Evolutionary conservation across 2,113 vertebrate genomes (phyloP), one percentile per base, ranked within the genome.

Genomic region (Pipra filicauda): DNA sequence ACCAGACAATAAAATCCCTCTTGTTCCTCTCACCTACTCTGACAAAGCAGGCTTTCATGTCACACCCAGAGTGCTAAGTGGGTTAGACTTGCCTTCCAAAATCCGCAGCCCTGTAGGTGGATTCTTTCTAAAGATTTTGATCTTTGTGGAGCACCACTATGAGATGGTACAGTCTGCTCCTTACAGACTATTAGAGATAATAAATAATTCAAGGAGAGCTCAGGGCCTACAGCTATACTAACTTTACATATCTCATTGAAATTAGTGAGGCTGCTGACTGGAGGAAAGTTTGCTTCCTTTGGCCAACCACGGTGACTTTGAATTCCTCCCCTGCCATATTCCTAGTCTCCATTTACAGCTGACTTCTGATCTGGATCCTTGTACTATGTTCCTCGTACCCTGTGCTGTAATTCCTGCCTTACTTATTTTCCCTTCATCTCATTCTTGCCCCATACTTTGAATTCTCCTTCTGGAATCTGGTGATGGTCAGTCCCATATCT

Each of bases 71-170:
- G 70, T 6, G 2, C 46, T 58, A 87, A 88, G 76, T 70, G 85
- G 62, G 71, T 79, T 81, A 73, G 59, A 65, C 27, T 89, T 88
- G 64, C 65, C 46, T 89, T 95, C 93, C 79, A 92, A 94, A 92
- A 91, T 62, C 78, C 0, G 0, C 28, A 70, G 66, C 39, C 55
- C 41, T 85, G 83, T 92, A 95, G 91, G 86, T 95, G 83, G 77
- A 91, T 95, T 82, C 59, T 91, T 93, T 93, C 77, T 87, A 52
- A 94, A 91, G 52, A 27, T 67, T 95, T 96, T 91, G 80, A 93
- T 95, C 72, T 88, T 87, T 81, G 66, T 65, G 66, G n/a, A 95
- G 30, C 46, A 82, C 74, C 10, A 10, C 62, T 83, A 18, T 74
- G 28, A 83, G 66, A 69, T 81, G 80, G 61, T 49, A 85, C 69